Conservation (phyloP, 1,140 invertebrate species). For the Psix sp. region DNA sequence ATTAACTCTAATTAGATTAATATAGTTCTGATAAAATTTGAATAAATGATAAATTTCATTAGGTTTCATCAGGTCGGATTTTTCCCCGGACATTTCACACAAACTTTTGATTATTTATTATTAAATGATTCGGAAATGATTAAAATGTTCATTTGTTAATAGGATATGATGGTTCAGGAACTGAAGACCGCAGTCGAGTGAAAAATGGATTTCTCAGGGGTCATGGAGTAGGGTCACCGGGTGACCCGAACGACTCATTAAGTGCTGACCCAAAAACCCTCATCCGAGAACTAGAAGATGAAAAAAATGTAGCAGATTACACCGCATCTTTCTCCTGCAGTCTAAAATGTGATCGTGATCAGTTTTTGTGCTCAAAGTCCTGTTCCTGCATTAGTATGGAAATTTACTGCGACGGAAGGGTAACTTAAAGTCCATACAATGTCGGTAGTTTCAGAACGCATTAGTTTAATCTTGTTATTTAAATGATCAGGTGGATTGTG, state of each 20-base stretch:
- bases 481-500: slow-evolving; percentile 78
- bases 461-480: slow-evolving; percentile 4
- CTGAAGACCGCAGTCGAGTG: slow-evolving; percentile 51
- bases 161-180: slow-evolving; percentile 41
- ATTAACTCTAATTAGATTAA: no score
- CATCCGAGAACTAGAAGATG: slow-evolving; percentile 67
- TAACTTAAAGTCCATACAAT: no score
- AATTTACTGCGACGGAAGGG: slow-evolving; percentile 65
- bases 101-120: no score
- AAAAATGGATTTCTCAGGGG: slow-evolving; percentile 55
- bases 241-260: slow-evolving; percentile 50
- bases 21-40: no score
- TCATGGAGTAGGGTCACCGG: slow-evolving; percentile 45
- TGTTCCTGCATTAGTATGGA: slow-evolving; percentile 80
- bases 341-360: slow-evolving; percentile 72
- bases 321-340: slow-evolving; percentile 68
- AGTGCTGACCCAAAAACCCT: slow-evolving; percentile 60
- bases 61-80: no score
- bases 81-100: no score
- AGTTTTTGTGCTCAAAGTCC: slow-evolving; percentile 79
- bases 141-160: slow-evolving; percentile 15
- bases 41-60: no score
- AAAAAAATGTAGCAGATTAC: slow-evolving; percentile 56
- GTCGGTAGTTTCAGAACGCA: no score
- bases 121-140: no score